Evolutionary conservation across 2,113 vertebrate species (phyloP).

Genomic region (Esox niger): DNA sequence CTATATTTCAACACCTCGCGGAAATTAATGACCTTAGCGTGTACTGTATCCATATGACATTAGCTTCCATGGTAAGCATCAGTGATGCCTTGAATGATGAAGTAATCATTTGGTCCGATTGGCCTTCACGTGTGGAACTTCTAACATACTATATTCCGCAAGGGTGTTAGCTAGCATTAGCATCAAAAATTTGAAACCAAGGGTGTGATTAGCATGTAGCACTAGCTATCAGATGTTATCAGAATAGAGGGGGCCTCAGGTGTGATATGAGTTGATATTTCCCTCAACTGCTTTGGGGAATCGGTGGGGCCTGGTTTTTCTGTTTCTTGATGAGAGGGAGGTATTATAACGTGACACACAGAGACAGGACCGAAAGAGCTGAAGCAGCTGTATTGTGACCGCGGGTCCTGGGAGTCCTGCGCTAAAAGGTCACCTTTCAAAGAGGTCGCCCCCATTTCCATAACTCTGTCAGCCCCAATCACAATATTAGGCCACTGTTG

Average conservation of each 20-base stretch:
- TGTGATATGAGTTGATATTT: constrained; percentile 22
- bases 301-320: background rate
- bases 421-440: constrained; percentile 45
- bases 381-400: constrained; percentile 14
- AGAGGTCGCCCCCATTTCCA: constrained; percentile 24
- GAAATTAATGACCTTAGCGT: background rate
- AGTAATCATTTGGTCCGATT: background rate
- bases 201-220: constrained; percentile 35
- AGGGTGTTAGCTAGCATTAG: background rate
- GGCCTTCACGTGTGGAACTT: background rate
- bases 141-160: background rate
- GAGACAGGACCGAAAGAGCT: constrained; percentile 12
- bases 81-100: background rate
- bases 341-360: constrained; percentile 33
- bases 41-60: background rate
- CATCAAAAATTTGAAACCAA: background rate
- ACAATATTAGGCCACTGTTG: constrained; percentile 15
- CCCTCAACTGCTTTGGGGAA: constrained; percentile 15
- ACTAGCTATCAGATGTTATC: constrained; percentile 25
- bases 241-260: constrained; percentile 1
- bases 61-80: background rate
- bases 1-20: constrained; percentile 1
- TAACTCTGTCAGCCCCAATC: constrained; percentile 27
- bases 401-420: constrained; percentile 16
- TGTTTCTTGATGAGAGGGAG: background rate